These are phyloP conservation scores for Atta cephalotes DNA, from an alignment of 1,140 invertebrate species.

Conservation along the genomic window DNA sequence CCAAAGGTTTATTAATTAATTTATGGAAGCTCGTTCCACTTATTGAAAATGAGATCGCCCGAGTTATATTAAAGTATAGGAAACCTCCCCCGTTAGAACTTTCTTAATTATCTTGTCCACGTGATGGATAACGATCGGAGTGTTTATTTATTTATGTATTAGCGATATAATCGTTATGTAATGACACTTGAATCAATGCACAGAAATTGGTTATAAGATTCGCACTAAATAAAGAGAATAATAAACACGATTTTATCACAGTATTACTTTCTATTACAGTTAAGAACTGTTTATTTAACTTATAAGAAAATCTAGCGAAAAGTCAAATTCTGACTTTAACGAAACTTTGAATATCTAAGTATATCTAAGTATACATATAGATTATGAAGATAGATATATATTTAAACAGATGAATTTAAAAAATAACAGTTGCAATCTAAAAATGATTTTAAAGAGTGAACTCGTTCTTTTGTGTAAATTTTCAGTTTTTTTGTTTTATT, in stretches of 20 bases:
- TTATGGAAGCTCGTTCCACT: conserved; percentile 46
- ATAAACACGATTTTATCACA: neutral
- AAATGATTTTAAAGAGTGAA: too few relatives aligned
- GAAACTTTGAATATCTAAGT: too few relatives aligned
- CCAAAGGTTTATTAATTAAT: conserved; percentile 57
- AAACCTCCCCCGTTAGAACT: conserved; percentile 20
- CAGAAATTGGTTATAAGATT: neutral
- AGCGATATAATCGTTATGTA: conserved; percentile 24
- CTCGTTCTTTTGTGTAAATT: too few relatives aligned
- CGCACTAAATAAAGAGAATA: neutral
- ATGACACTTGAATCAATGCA: neutral
- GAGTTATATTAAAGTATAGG: conserved; percentile 28
- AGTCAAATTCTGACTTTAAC: too few relatives aligned
- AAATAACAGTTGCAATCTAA: too few relatives aligned
- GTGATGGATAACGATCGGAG: neutral
- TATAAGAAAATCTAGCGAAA: too few relatives aligned
- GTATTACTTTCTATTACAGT: neutral
- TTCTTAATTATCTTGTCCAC: conserved; percentile 47
- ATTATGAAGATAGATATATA: too few relatives aligned
- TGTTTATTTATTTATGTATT: conserved; percentile 40
- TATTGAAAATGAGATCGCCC: conserved; percentile 37
- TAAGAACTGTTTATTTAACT: neutral
- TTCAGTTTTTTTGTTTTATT: too few relatives aligned
- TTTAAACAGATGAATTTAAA: too few relatives aligned
- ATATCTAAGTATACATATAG: too few relatives aligned